Conservation (phyloP, 2,113 vertebrate species). For the Turdus rufiventris region DNA sequence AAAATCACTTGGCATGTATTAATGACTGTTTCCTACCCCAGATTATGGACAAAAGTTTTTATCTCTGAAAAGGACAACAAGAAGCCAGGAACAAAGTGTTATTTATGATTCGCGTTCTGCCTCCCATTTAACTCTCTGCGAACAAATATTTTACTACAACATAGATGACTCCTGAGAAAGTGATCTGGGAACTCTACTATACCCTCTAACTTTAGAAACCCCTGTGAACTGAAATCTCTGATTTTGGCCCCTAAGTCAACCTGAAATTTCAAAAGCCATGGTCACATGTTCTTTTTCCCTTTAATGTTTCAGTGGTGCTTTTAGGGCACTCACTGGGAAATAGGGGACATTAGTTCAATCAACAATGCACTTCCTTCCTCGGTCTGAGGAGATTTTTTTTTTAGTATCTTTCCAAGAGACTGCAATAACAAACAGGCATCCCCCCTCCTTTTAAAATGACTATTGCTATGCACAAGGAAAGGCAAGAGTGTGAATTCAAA, state of each 20-base stretch:
- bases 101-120: neutral
- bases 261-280: neutral
- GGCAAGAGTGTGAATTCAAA: neutral
- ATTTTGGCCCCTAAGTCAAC: neutral
- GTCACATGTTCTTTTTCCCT: neutral
- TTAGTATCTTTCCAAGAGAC: neutral
- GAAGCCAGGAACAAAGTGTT: neutral
- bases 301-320: neutral
- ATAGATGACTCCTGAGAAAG: neutral
- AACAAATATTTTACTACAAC: neutral
- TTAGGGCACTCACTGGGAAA: neutral
- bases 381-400: neutral
- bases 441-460: neutral
- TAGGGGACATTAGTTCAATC: neutral
- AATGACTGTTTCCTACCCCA: neutral
- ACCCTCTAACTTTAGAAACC: neutral
- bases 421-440: neutral
- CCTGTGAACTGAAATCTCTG: neutral
- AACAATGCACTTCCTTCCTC: neutral
- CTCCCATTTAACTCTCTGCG: neutral
- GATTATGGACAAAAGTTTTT: neutral
- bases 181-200: neutral
- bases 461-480: neutral
- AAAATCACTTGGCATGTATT: neutral
- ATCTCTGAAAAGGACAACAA: neutral